Base-by-base conservation (phyloP, 2,797 vertebrate genomes). In the Stomatorhinus walkeri region DNA sequence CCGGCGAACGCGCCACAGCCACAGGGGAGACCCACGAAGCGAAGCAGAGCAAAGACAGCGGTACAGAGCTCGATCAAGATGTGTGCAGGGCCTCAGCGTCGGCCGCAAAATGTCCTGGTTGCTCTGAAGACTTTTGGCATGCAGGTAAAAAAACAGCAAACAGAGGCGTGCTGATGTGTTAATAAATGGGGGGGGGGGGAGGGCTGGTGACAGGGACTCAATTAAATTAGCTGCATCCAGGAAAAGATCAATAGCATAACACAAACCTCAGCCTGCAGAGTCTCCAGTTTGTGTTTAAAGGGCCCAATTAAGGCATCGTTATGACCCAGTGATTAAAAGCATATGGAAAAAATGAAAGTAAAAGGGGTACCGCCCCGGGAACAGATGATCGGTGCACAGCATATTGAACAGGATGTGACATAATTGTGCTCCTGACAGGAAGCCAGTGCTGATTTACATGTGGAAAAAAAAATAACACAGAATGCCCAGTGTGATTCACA, bases 91-190 rank as follows among this genome's bases (percentile, higher is more conserved):
- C 94, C 93, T 94, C 92, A 93, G 94, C 93, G 93, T 79, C 28
- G 85, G 48, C 19, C 59, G 49, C 24, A 22, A 48, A 83, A 88
- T 48, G 43, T 89, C 95, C 95, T 95, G 95, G 95, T 93, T 91
- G 87, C 91, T 86, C 54, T 90, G 93, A 95, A 93, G 93, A 94
- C 90, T 93, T 95, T 95, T 96, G 95, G 95, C 96, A 96, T 95
- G 96, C 96, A 96, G 94, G 91, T 93, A 92, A 95, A 61, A 96
- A 95, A 96, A 95, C 95, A 95, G 94, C 93, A 92, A 93, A 94
- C 91, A 92, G 92, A 94, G 93, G 93, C 40, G 4, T 24, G 3
- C 10, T 56, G 49, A 51, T 4, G 22, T 7, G 81, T 32, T 72
- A 88, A 88, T 46, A 79, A 28, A 54, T 10, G n/a, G 28, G 84